Evolutionary conservation across 2,113 vertebrate species (phyloP).

Genomic region (Ochotona princeps): DNA sequence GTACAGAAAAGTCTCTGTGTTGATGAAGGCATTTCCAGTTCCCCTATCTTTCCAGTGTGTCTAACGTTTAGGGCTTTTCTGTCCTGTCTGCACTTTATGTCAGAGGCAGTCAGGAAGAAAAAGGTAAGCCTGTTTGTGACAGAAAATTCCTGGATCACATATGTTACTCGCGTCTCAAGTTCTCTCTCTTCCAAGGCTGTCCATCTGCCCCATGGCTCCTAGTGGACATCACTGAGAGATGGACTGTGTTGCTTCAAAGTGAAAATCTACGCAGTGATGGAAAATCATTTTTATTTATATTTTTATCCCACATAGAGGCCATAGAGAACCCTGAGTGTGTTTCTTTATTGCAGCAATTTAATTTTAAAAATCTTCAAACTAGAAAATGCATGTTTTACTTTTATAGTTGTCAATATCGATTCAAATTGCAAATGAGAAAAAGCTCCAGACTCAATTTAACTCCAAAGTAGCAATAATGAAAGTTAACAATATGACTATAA

Average conservation of each 20-base stretch:
- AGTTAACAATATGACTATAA: background rate
- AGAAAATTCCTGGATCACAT: background rate
- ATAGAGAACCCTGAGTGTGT: background rate
- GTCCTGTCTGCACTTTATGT: background rate
- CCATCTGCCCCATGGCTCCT: background rate
- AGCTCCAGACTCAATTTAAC: background rate
- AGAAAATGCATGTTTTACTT: background rate
- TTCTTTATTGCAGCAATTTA: background rate
- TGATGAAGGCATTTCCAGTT: background rate
- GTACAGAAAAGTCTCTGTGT: rapidly evolving
- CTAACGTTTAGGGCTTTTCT: background rate
- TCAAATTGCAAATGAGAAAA: constrained; percentile 9
- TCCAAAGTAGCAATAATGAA: background rate
- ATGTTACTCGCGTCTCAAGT: background rate
- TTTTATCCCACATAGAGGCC: background rate
- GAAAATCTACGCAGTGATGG: background rate
- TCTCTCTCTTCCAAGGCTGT: background rate
- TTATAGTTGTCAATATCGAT: background rate
- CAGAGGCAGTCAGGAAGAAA: background rate
- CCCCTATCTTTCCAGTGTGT: background rate
- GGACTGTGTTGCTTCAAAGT: background rate
- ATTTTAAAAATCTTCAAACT: background rate
- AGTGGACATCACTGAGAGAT: background rate
- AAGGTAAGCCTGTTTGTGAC: background rate
- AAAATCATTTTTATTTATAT: background rate